These are phyloP conservation scores for Bombus haemorrhoidalis DNA, from an alignment of 1,140 invertebrate species.

Conservation along the genomic window DNA sequence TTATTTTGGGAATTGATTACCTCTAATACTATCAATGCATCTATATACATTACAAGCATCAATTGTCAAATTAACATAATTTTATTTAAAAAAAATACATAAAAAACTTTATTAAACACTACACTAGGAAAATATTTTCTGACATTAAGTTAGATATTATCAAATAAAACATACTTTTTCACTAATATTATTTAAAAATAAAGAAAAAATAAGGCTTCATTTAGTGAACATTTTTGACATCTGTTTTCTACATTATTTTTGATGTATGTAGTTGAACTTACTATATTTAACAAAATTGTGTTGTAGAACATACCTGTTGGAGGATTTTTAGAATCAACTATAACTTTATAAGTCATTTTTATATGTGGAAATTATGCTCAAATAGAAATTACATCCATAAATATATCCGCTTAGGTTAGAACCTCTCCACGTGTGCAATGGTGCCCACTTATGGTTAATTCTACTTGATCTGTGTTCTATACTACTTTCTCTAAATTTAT, in stretches of 20 bases:
- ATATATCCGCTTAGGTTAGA: slow-evolving; percentile 26
- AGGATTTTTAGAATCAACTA: slow-evolving; percentile 67
- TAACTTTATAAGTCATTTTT: slow-evolving; percentile 72
- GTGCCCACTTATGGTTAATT: background rate
- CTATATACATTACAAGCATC: slow-evolving; percentile 55
- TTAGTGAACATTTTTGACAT: background rate
- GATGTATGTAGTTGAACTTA: background rate
- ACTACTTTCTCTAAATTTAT: background rate
- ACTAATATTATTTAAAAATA: background rate
- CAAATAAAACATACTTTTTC: background rate
- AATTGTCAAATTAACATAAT: background rate
- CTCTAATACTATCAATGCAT: slow-evolving; percentile 77
- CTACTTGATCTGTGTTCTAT: background rate
- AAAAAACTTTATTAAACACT: background rate
- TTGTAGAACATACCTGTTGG: slow-evolving; percentile 68
- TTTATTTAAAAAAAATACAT: background rate
- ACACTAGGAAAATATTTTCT: background rate
- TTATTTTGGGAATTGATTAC: slow-evolving; percentile 72
- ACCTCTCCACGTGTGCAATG: slow-evolving; percentile 14
- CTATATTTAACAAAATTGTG: background rate
- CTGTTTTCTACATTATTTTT: slow-evolving; percentile 15
- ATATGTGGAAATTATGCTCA: background rate
- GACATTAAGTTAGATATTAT: background rate
- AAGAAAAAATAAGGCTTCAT: background rate
- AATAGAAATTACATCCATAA: slow-evolving; percentile 8